Percentiles rank a stretch among this genome's conserved stretches.
phyloP scores from a whole-genome alignment of 2,113 vertebrate genomes.

The Puma concolor region DNA sequence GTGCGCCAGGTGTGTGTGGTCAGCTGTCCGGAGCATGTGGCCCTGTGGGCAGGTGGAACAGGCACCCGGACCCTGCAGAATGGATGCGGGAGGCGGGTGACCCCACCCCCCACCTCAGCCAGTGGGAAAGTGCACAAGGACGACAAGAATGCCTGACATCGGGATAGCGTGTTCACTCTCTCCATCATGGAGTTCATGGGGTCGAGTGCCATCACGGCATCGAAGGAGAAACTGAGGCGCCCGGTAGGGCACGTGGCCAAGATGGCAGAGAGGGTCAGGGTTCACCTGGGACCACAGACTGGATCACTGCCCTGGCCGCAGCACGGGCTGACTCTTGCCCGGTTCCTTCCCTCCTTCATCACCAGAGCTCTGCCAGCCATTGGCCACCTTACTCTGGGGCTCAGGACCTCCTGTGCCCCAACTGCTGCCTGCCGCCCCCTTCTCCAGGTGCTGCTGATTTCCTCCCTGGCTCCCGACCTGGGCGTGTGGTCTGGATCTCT shows the following conservation, averaged over 20 bases:
- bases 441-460: neutral
- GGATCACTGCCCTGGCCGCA: fast-evolving
- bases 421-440: fast-evolving
- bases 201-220: fast-evolving
- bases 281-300: too few species aligned
- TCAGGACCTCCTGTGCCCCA: fast-evolving
- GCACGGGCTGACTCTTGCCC: fast-evolving
- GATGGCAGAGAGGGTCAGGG: neutral
- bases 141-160: fast-evolving
- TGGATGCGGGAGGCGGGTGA: fast-evolving
- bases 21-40: neutral
- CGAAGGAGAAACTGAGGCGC: neutral
- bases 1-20: fast-evolving
- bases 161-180: fast-evolving
- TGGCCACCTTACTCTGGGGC: neutral
- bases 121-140: too few species aligned
- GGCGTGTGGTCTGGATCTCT: neutral
- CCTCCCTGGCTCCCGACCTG: neutral
- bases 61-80: fast-evolving
- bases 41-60: neutral
- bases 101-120: fast-evolving
- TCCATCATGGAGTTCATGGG: fast-evolving
- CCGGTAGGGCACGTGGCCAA: too few species aligned
- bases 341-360: neutral
- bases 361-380: neutral